Evolutionary conservation across 1,140 invertebrate species (phyloP), one percentile per base, ranked within the genome.

Genomic region (Tetragonula clypearis): DNA sequence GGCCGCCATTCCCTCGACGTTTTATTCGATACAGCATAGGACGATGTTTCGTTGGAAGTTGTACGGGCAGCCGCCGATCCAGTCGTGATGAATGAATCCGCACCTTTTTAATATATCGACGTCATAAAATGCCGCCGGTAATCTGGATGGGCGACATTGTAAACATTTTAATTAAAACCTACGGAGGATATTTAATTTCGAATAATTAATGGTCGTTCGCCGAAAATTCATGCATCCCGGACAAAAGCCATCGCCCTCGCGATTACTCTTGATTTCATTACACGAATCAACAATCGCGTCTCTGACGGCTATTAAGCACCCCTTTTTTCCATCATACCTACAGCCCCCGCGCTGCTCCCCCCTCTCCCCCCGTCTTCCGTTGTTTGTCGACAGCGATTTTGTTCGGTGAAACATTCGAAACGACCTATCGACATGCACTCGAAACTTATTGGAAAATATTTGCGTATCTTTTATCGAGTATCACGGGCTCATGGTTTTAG

Each of bases 81-180:
- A n/a, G 56, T 78, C 68, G 72, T 89, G 88, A 90, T 82, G 87
- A 87, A 89, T 90, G 85, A 87, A 89, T 87, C 76, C 58, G 60
- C n/a, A 21, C 30, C 80, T 82, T 89, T 90, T 90, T 87, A 89
- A 90, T 90, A 89, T 73, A 85, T 89, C 84, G 82, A 80, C 81
- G 41, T 76, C 15, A 72, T 81, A 86, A 84, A 90, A 90, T 82
- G 84, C 85, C 77, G 78, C 41, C 79, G 83, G 86, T 87, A 87
- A 90, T 87, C 83, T 79, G 83, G 77, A 15, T 19, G 86, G 85
- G 69, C 81, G 83, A 85, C 91, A 92, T 91, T 93, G 91, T 93
- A 93, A 93, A 93, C 92, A 93, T 93, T 94, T 93, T 93, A 94
- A 94, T 94, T 93, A 94, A 93, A 94, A 88, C 88, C 78, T 87